Percentiles rank a stretch among this genome's conserved stretches.
phyloP scores from a whole-genome alignment of 2,113 vertebrate genomes.

The Bombycilla garrulus region DNA sequence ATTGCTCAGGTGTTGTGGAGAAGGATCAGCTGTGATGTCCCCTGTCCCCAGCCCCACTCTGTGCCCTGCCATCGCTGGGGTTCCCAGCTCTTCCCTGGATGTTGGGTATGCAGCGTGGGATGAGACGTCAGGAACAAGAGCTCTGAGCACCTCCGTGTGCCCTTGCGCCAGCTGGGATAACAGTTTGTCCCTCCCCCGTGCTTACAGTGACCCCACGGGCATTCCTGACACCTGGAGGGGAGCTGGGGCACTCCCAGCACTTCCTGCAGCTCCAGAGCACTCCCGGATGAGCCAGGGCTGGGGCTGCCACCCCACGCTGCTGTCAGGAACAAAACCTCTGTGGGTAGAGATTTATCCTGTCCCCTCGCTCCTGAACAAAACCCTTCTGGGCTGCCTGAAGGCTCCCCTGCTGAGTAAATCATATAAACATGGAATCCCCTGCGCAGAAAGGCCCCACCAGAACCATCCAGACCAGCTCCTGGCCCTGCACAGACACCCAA shows the following conservation, averaged over 20 bases:
- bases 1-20: background rate
- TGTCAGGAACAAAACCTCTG: background rate
- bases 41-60: background rate
- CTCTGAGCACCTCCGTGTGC: background rate
- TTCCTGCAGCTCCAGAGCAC: fast-evolving
- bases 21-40: background rate
- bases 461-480: background rate
- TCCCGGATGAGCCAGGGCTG: background rate
- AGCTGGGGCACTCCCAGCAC: background rate
- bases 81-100: background rate
- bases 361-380: background rate
- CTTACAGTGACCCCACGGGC: background rate
- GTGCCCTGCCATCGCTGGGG: background rate
- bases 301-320: background rate
- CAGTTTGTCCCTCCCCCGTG: background rate
- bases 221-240: background rate
- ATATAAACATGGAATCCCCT: background rate
- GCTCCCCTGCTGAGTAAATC: background rate
- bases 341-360: background rate
- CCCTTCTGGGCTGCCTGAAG: background rate
- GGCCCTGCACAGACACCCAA: background rate
- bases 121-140: background rate
- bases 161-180: background rate
- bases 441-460: background rate
- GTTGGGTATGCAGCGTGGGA: background rate